Evolutionary conservation across 2,113 vertebrate genomes (phyloP), one percentile per base, ranked within the genome.

Genomic region (Tyto alba): DNA sequence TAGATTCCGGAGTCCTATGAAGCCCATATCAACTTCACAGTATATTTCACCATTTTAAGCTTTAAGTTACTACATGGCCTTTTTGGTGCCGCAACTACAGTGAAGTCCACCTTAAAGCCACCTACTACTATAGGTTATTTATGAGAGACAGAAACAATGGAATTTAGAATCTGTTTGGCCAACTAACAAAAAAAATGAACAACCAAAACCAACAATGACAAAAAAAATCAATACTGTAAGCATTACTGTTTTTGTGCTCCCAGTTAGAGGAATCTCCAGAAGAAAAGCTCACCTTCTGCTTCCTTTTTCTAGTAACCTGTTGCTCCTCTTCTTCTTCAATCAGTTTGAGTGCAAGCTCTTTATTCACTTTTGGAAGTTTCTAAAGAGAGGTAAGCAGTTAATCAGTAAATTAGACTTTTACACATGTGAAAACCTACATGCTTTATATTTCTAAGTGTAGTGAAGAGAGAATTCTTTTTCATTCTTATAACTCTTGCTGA

Each of bases 281-380:
- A 53, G 11, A 52, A 89, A 50, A 71, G 43, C 71, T 95, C 89
- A 99, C 99, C 98, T 99, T 99, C 85, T 98, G 98, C 95, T 99
- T 99, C 97, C 98, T 99, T 96, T 98, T 99, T 95, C 97, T 98
- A 12, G 92, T 71, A 23, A 97, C 85, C 73, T 97, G 95, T 41
- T 98, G 97, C 3, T 98, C 98, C 7, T 98, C 97, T 30, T 99
- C 99, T 74, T 99, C 99, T 94, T 99, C 99, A 89, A 99, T 99
- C 84, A 99, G 97, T 94, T 99, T 99, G 63, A 99, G 98, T 15
- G 99, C 99, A 93, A 99, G 97, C 17, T 99, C 99, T 97, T 99
- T 99, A 97, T 99, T 99, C 86, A 99, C 99, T 96, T 98, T 99
- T 2, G 99, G 99, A 94, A 99, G 97, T 97, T 99, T 99, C 99